Percentiles rank a stretch among this genome's conserved stretches.
Evolutionary conservation across 2,797 vertebrate species (phyloP).

Genomic region (Adrianichthys oophorus): DNA sequence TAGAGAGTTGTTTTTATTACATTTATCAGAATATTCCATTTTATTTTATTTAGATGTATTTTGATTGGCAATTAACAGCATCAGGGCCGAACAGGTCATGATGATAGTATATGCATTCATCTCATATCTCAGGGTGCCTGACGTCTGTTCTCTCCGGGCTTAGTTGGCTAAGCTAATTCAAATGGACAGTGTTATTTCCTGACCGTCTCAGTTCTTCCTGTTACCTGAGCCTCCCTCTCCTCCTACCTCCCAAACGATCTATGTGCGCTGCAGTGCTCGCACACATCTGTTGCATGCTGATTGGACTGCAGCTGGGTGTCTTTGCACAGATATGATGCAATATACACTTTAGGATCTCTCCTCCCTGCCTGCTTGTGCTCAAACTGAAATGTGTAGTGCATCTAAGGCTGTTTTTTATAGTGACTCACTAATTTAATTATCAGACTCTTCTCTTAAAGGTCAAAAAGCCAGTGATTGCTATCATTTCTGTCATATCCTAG

Average conservation of each 20-base stretch:
- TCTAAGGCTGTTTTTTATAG: constrained; percentile 17
- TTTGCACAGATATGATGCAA: constrained; percentile 31
- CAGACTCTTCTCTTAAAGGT: constrained; percentile 35
- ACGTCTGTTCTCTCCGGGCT: constrained; percentile 20
- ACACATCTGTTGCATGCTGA: constrained; percentile 24
- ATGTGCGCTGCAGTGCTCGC: constrained; percentile 13
- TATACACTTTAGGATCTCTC: constrained; percentile 49
- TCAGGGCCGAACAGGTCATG: no score
- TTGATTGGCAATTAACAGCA: no score
- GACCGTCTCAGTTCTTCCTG: constrained; percentile 63
- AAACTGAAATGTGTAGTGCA: constrained; percentile 35
- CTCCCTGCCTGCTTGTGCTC: constrained; percentile 17
- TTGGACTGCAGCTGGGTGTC: constrained; percentile 10
- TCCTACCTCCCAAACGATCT: constrained; percentile 32
- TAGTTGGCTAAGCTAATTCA: constrained; percentile 58
- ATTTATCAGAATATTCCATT: no score
- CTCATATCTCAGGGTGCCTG: constrained; percentile 2
- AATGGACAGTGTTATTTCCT: constrained; percentile 75
- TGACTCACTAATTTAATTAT: constrained; percentile 37
- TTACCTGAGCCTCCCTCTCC: constrained; percentile 59
- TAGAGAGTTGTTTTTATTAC: no score
- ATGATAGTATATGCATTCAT: not conserved
- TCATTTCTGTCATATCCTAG: constrained; percentile 23
- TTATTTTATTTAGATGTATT: no score
- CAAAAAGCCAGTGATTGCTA: constrained; percentile 31